These are phyloP conservation scores for Bombus waltoni DNA, from an alignment of 1,140 invertebrate genomes.

Conservation along the genomic window DNA sequence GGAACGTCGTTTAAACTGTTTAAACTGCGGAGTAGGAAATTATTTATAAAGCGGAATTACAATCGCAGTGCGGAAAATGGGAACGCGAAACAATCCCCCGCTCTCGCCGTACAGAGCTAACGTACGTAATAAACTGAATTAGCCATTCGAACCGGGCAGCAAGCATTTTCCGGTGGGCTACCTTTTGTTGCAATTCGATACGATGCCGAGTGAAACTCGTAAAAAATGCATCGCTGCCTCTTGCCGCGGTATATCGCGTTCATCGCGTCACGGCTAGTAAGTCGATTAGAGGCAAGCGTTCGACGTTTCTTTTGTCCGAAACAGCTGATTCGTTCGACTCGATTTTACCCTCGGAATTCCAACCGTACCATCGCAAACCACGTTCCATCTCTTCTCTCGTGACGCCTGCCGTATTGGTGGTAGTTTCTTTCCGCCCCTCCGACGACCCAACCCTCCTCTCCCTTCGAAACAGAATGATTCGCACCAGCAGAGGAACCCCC, in stretches of 20 bases:
- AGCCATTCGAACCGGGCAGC: slow-evolving; percentile 21
- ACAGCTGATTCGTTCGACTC: slow-evolving; percentile 67
- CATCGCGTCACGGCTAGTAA: slow-evolving; percentile 57
- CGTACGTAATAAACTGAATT: slow-evolving; percentile 25
- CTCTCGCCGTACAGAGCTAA: neutral
- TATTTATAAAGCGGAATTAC: neutral
- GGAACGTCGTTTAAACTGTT: neutral
- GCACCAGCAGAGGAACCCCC: slow-evolving; percentile 57
- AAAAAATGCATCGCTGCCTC: slow-evolving; percentile 51
- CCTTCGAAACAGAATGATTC: slow-evolving; percentile 65
- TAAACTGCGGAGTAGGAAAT: neutral
- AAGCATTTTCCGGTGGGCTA: slow-evolving; percentile 57
- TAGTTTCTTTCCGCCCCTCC: slow-evolving; percentile 59
- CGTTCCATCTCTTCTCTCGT: neutral
- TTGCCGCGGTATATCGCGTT: slow-evolving; percentile 29
- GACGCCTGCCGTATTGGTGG: slow-evolving; percentile 34
- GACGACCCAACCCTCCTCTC: slow-evolving; percentile 15
- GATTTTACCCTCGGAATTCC: slow-evolving; percentile 58
- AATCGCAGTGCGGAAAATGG: neutral
- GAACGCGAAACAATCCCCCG: neutral
- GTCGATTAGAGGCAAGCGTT: slow-evolving; percentile 58
- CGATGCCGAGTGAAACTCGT: slow-evolving; percentile 2
- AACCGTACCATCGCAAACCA: slow-evolving; percentile 22
- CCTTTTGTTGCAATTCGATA: slow-evolving; percentile 15
- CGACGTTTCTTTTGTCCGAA: slow-evolving; percentile 58